Evolutionary conservation across 1,140 invertebrate genomes (phyloP).

Genomic region (Drosophila ananassae): DNA sequence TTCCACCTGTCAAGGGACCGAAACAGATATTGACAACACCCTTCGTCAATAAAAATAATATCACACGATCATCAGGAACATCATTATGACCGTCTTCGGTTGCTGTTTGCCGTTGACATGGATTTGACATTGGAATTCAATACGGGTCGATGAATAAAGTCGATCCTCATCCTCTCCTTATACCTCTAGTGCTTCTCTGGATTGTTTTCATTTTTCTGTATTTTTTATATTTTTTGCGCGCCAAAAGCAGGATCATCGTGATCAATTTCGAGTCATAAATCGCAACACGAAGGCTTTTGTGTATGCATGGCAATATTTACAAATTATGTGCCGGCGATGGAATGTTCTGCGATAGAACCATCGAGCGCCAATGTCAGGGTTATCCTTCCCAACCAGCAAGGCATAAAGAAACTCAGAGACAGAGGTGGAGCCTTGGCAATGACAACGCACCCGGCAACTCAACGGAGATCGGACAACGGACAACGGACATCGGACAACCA

Average conservation of each 20-base stretch:
- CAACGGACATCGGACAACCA: conserved; percentile 23
- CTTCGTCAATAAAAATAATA: conserved; percentile 47
- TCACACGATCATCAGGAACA: conserved; percentile 47
- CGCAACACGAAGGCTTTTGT: conserved; percentile 67
- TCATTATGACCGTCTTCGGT: conserved; percentile 42
- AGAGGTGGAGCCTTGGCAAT: conserved; percentile 63
- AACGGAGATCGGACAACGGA: conserved; percentile 11
- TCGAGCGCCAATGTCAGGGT: conserved; percentile 65
- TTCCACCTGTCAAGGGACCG: conserved; percentile 32
- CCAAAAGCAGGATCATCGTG: conserved; percentile 28
- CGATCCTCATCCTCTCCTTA: conserved; percentile 12
- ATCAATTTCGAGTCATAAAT: conserved; percentile 79
- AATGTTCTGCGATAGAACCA: conserved; percentile 71
- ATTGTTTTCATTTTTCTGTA: not conserved
- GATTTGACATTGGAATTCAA: conserved; percentile 78
- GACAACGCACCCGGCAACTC: conserved; percentile 63
- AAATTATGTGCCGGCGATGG: conserved; percentile 65
- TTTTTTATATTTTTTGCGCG: not conserved
- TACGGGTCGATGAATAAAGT: conserved; percentile 52
- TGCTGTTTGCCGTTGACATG: conserved; percentile 41
- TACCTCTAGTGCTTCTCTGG: not conserved
- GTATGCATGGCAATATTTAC: conserved; percentile 58
- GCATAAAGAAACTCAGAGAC: not conserved
- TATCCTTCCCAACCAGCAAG: conserved; percentile 20
- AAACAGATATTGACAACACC: conserved; percentile 46